A percentile compares a stretch with the other conserved stretches of the same genome.
Conservation (phyloP, 2,797 vertebrate species). For the Bovichtus variegatus region DNA sequence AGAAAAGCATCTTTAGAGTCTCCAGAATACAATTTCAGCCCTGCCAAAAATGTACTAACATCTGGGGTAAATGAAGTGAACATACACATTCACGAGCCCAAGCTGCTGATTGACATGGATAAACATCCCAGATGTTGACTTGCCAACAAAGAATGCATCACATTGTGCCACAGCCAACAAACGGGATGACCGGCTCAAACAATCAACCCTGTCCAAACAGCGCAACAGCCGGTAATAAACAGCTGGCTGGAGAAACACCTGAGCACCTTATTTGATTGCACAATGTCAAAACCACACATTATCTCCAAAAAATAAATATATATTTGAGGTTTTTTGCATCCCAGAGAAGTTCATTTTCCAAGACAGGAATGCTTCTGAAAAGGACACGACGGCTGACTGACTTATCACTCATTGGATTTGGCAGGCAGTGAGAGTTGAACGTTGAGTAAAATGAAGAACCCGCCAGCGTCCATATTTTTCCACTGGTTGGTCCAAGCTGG, state of each 20-base stretch:
- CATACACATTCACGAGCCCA: slow-evolving; percentile 2
- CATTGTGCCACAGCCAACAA: slow-evolving; percentile 37
- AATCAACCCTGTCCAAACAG: slow-evolving; percentile 51
- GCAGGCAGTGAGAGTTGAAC: slow-evolving; percentile 28
- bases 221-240: slow-evolving; percentile 39
- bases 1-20: not conserved
- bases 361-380: slow-evolving; percentile 4
- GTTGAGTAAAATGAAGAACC: slow-evolving; percentile 5
- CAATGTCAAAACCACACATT: slow-evolving; percentile 23
- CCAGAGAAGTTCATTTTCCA: not conserved
- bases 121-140: slow-evolving; percentile 59
- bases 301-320: slow-evolving; percentile 19
- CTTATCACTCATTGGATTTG: slow-evolving; percentile 37
- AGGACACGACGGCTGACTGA: slow-evolving; percentile 28
- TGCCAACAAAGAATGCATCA: slow-evolving; percentile 50
- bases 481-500: slow-evolving; percentile 34
- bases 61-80: slow-evolving; percentile 22
- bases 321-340: slow-evolving; percentile 17
- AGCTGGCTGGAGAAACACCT: slow-evolving; percentile 47
- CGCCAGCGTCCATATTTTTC: slow-evolving; percentile 32
- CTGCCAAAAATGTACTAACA: not conserved
- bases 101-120: slow-evolving; percentile 40
- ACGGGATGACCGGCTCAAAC: slow-evolving; percentile 52
- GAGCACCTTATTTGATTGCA: slow-evolving; percentile 37
- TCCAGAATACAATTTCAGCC: not conserved